Percentiles rank a stretch among this genome's conserved stretches.
Conservation (phyloP, 2,888 invertebrate species). For the Erpobdella octoculata region DNA sequence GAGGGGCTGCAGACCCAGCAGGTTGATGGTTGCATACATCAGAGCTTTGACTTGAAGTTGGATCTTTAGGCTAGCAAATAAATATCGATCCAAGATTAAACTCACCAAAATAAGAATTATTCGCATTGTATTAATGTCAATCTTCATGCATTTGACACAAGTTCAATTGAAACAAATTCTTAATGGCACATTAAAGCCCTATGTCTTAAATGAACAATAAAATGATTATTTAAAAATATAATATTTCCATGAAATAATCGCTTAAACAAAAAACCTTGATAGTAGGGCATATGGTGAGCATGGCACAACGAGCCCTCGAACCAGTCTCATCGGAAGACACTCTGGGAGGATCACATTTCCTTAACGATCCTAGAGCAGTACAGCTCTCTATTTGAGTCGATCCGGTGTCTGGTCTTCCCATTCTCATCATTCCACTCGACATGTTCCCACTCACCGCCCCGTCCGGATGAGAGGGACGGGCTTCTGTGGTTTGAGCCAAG, state of each 20-base stretch:
- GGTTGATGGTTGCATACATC: too few species aligned
- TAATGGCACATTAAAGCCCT: neutral
- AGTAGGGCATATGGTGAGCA: slow-evolving; percentile 5
- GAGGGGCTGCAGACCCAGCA: neutral
- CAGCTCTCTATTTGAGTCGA: slow-evolving; percentile 14
- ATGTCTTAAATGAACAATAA: neutral
- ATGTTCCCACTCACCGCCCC: neutral
- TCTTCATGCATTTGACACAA: neutral
- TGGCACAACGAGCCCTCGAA: slow-evolving; percentile 8
- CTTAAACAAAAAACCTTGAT: neutral
- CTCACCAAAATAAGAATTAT: too few species aligned
- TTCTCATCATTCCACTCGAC: slow-evolving; percentile 14
- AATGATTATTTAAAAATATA: neutral
- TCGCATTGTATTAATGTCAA: neutral
- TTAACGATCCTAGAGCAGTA: neutral
- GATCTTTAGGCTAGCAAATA: slow-evolving; percentile 10
- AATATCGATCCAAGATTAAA: too few species aligned
- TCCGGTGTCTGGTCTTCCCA: slow-evolving; percentile 9
- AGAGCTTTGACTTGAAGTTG: slow-evolving; percentile 4
- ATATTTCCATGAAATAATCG: neutral
- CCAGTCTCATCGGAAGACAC: slow-evolving; percentile 10
- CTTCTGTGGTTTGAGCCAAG: neutral
- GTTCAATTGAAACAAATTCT: neutral
- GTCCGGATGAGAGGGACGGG: neutral
- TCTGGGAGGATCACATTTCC: slow-evolving; percentile 11